Evolutionary conservation across 1,140 invertebrate species (phyloP), one percentile per base, ranked within the genome.

Genomic region (Aphaenogaster ashmeadi): DNA sequence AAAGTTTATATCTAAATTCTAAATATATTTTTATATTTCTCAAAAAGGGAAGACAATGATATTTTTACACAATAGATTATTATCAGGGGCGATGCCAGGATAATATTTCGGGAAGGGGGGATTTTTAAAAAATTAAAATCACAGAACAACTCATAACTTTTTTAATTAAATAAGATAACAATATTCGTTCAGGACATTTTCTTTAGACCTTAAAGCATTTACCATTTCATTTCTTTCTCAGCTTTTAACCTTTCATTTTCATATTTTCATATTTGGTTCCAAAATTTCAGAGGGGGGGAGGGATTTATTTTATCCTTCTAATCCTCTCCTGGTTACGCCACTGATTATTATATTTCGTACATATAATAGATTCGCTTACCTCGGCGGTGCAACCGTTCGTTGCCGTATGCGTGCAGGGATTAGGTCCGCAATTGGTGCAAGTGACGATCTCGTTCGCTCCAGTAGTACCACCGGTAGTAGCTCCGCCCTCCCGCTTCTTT

Each of bases 311-410:
- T 27, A 27, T 27, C 27, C 27, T 27, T 27, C 27, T 27, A 27
- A 27, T 27, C 27, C 27, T 0, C 27, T 27, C 27, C 27, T 27
- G 27, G 27, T 0, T 27, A 27, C 27, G 27, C 27, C 27, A 27
- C 27, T 71, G 7, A 62, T 13, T 33, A 62, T 44, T 44, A 44
- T 44, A 15, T 38, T 27, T 21, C 5, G 18, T 21, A 67, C 1
- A n/a, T 27, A 11, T 18, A 81, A 56, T 21, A 50, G 38, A 47
- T 79, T 64, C 27, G 86, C 78, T 81, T 97, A 98, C 98, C 97
- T 98, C 98, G 86, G 97, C 96, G 56, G 97, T 97, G 92, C 97
- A 98, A 91, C 98, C 98, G 93, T 98, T 98, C 92, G 98, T 98
- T n/a, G 98, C 96, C 18, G 97, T 97, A 94, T 98, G 98, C 44